Base-by-base conservation (phyloP, 2,113 vertebrate genomes). In the Anoura caudifer region DNA sequence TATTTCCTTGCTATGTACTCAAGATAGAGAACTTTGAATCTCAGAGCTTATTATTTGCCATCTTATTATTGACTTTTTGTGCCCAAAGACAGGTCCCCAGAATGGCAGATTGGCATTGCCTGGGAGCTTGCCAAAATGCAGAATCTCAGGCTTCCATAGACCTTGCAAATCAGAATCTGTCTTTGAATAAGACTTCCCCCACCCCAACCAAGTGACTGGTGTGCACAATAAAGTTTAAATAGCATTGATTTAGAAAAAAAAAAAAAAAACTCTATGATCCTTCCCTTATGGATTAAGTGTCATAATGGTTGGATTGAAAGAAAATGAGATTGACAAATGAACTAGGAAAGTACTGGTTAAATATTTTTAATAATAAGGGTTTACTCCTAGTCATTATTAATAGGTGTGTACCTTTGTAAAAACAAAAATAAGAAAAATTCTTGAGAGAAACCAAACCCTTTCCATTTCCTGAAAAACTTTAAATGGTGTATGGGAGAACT, bases 161-260 rank as follows among this genome's bases (percentile, higher is more conserved):
- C 8, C 38, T 70, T 65, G 17, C 43, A n/a, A 88, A 24, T 54
- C 20, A 77, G 31, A 67, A 52, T 61, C 41, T 41, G 0, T 61
- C 22, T 77, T 69, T 77, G n/a, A 76, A 31, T 65, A 59, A 36
- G 9, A 70, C 19, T 19, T 11, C 8, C 0, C 12, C 5, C 13
- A 1, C 0, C 0, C 22, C n/a, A 11, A 1, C 26, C 9, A 31
- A 28, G 10, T 65, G 45, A 43, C 16, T 77, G 2, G 0, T 10
- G 6, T 14, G 5, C 75, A 80, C 4, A 11, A 26, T 75, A 43
- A 88, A 83, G 20, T 63, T 91, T 45, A n/a, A 80, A 36, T 13
- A 36, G 14, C n/a, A 54, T 3, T 38, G n/a, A 15, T 65, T 83
- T 52, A 77, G 54, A 54, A 56, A 56, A 56, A 59, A 59, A 22